Evolutionary conservation across 37 sponge, comb jelly and placozoan species (phyloP), one percentile per base, ranked within the genome.

Genomic region (Chondrilla cf. caribensis): DNA sequence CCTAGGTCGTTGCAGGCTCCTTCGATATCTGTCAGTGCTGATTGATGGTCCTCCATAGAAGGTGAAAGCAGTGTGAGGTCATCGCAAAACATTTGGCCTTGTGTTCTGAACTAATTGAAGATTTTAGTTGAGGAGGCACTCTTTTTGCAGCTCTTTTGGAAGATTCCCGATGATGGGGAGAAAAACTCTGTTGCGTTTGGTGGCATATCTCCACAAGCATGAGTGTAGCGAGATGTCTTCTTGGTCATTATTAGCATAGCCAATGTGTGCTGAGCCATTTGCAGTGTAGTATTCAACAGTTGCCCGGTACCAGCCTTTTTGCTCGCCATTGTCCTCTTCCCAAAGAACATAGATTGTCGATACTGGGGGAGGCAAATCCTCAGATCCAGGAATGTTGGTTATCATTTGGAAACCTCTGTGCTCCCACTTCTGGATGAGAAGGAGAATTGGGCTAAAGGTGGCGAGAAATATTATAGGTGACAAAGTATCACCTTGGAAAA

Each of bases 401-500:
- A 37, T 70, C 8, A 70, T 7, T 9, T 5, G 6, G 72, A 70
- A 70, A 17, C 72, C 72, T 38, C 3, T 22, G 38, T 7, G 8
- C 9, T 31, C 21, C 6, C 6, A 37, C 9, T 31, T 38, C 39
- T 70, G 39, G 3, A 37, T 29, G 3, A 37, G 21, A 29, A 4
- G 19, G 19, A 70, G 37, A 38, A 70, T 37, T 38, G 72, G 72
- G 19, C 21, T 37, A 19, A 70, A 70, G 9, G 72, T 38, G 6
- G 29, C 8, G 39, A 70, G 72, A 29, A 70, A 70, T 18, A 70
- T 70, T 22, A 37, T 31, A 29, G 72, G 72, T 5, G 72, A 70
- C 19, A 70, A 9, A 4, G 72, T 32, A 37, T 70, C 72, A 31
- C 72, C 72, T 31, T 70, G 72, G 19, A 70, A 70, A 37, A 70